Evolutionary conservation across 2,113 vertebrate species (phyloP).

Genomic region (Mormyrus iriodes): DNA sequence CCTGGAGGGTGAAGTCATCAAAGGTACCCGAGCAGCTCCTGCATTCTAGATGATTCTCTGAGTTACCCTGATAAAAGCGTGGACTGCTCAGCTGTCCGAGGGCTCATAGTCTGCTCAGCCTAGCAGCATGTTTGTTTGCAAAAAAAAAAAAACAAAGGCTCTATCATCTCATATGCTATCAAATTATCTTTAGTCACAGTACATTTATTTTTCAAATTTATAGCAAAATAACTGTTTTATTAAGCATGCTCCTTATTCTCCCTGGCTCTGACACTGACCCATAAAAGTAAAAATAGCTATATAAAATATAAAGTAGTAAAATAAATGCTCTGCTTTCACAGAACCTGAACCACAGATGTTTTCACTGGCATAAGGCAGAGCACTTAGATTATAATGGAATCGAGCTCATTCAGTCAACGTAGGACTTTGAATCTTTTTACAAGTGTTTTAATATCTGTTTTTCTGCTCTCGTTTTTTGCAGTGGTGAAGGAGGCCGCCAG

Average conservation of each 20-base stretch:
- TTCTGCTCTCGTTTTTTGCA: constrained; percentile 41
- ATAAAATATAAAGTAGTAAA: constrained; percentile 6
- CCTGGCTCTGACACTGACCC: background rate
- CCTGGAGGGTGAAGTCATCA: constrained; percentile 71
- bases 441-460: background rate
- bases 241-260: background rate
- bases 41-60: too few relatives aligned
- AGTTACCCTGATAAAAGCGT: background rate
- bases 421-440: background rate
- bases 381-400: background rate
- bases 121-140: background rate
- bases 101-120: background rate
- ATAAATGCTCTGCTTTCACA: constrained; percentile 3
- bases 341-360: background rate
- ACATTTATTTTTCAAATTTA: constrained; percentile 8
- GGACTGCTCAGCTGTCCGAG: background rate
- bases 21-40: constrained; percentile 61
- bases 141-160: background rate
- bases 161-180: background rate
- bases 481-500: constrained; percentile 82
- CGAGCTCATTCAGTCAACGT: background rate
- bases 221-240: background rate
- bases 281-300: constrained; percentile 2
- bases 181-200: background rate
- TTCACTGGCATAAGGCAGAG: background rate